phyloP scores from a whole-genome alignment of 1,140 invertebrate genomes.

The Olivierus martensii region DNA sequence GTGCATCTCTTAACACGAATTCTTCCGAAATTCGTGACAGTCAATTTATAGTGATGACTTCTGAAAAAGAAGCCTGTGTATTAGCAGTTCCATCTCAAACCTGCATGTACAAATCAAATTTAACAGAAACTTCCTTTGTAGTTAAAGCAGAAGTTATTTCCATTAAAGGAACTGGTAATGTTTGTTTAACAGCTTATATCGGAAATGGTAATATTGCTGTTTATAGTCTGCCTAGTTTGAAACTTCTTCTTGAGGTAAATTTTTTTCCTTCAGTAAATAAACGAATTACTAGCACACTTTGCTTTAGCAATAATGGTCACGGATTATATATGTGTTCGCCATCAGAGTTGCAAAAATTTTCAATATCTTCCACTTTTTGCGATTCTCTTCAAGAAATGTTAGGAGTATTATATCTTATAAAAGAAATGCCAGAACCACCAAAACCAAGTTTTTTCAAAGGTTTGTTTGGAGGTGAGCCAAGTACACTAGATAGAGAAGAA shows the following conservation, averaged over 20 bases:
- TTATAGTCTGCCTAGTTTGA: conserved; percentile 84
- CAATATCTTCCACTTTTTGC: conserved; percentile 82
- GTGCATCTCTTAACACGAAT: conserved; percentile 55
- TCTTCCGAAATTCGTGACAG: conserved; percentile 49
- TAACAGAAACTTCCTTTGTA: conserved; percentile 69
- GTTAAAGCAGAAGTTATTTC: conserved; percentile 86
- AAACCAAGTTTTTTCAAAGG: conserved; percentile 94
- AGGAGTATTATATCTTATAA: conserved; percentile 68
- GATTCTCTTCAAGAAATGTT: conserved; percentile 79
- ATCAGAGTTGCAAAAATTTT: conserved; percentile 91
- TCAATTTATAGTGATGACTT: conserved; percentile 83
- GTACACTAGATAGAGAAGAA: conserved; percentile 82
- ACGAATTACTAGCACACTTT: conserved; percentile 90
- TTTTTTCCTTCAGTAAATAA: conserved; percentile 85
- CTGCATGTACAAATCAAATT: conserved; percentile 41
- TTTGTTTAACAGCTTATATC: conserved; percentile 83
- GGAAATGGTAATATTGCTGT: conserved; percentile 82
- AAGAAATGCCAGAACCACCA: conserved; percentile 89
- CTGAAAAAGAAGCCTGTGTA: conserved; percentile 88
- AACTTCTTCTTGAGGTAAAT: conserved; percentile 77
- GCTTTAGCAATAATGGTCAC: conserved; percentile 90
- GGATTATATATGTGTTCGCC: conserved; percentile 87
- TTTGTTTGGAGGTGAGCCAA: conserved; percentile 65
- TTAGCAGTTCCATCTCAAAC: conserved; percentile 81
- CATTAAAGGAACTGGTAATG: conserved; percentile 71